Conservation (phyloP, 2,113 vertebrate genomes). For the Callaeas wilsoni region DNA sequence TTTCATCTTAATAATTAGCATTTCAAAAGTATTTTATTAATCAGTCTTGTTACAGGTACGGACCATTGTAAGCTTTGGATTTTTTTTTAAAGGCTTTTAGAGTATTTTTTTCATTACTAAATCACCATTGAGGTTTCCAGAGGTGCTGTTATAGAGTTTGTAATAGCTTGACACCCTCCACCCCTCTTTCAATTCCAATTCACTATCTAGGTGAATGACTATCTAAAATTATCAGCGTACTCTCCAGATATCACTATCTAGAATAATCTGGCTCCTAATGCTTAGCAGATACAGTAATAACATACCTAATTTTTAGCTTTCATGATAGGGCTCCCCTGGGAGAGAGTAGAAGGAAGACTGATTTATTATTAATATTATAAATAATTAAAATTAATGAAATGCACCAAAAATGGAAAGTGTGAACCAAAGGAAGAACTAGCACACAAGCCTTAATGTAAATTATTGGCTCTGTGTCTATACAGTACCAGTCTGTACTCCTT, state of each 20-base stretch:
- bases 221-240: conserved; percentile 6
- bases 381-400: conserved; percentile 35
- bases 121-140: background rate
- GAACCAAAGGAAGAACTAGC: background rate
- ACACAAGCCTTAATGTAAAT: background rate
- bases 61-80: background rate
- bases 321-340: background rate
- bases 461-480: background rate
- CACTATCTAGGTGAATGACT: background rate
- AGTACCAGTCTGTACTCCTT: background rate
- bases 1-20: conserved; percentile 15
- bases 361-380: conserved; percentile 41
- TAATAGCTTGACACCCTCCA: background rate
- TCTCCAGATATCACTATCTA: conserved; percentile 22
- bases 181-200: background rate
- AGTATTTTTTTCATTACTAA: background rate
- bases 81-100: background rate
- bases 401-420: background rate
- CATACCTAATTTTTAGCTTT: conserved; percentile 16
- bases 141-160: background rate
- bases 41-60: background rate
- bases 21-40: conserved; percentile 35
- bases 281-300: conserved; percentile 7
- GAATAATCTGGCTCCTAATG: conserved; percentile 2
- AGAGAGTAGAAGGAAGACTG: background rate